These are phyloP conservation scores for Asbolus verrucosus DNA, from an alignment of 1,140 invertebrate species.

Conservation along the genomic window DNA sequence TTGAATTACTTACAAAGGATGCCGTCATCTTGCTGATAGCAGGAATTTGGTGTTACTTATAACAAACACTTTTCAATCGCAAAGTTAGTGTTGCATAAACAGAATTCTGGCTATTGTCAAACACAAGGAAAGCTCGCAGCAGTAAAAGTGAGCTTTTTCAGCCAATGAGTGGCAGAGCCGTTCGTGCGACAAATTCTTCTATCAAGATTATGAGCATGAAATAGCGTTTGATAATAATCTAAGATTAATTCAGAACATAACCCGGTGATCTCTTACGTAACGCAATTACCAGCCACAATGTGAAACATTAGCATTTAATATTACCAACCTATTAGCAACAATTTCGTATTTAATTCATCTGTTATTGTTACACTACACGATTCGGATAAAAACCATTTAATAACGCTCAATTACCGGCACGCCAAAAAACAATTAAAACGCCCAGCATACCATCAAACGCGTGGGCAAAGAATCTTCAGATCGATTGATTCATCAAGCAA, in stretches of 20 bases:
- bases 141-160: too few relatives aligned
- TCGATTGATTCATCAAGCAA: background rate
- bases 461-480: background rate
- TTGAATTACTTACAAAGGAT: too few relatives aligned
- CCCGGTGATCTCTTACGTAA: slow-evolving; percentile 22
- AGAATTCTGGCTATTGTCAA: too few relatives aligned
- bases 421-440: background rate
- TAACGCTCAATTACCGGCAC: slow-evolving; percentile 10
- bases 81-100: too few relatives aligned
- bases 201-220: slow-evolving; percentile 8
- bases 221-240: slow-evolving; percentile 12
- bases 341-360: slow-evolving; percentile 20
- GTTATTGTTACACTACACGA: slow-evolving; percentile 14
- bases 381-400: slow-evolving; percentile 20
- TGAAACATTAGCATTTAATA: slow-evolving; percentile 24
- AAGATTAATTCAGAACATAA: slow-evolving; percentile 33
- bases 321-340: slow-evolving; percentile 11
- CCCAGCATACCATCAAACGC: slow-evolving; percentile 5
- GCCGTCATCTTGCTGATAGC: too few relatives aligned
- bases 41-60: too few relatives aligned
- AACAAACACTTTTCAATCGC: too few relatives aligned
- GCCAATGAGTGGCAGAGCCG: too few relatives aligned
- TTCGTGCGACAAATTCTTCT: slow-evolving; percentile 20
- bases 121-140: background rate
- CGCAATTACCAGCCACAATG: slow-evolving; percentile 16